Evolutionary conservation across 2,888 invertebrate genomes (phyloP).

Genomic region (Operophtera brumata): DNA sequence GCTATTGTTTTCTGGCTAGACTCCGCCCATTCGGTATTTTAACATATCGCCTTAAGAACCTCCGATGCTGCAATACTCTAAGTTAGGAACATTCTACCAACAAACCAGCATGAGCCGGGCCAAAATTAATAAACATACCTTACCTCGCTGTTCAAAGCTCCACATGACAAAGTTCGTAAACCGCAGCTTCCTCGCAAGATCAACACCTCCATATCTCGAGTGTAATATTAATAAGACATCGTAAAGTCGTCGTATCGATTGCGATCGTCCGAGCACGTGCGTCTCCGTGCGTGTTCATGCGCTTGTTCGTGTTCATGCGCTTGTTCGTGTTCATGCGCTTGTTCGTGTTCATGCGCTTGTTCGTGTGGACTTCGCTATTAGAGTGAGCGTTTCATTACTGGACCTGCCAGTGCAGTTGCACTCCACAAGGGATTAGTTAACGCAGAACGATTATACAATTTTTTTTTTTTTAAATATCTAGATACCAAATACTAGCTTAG

Average conservation of each 20-base stretch:
- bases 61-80: no score
- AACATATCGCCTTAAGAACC: no score
- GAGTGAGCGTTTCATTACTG: conserved; percentile 2
- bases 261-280: conserved; percentile 41
- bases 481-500: no score
- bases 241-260: conserved; percentile 41
- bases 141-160: not conserved
- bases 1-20: no score
- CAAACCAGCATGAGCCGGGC: no score
- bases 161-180: conserved; percentile 14
- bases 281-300: conserved; percentile 43
- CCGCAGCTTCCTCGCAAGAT: conserved; percentile 14
- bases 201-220: conserved; percentile 12
- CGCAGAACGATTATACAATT: no score
- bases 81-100: no score
- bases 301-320: conserved; percentile 28
- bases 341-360: conserved; percentile 42
- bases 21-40: not conserved
- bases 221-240: conserved; percentile 26
- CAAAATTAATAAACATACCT: not conserved
- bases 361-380: conserved; percentile 14
- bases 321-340: conserved; percentile 38
- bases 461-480: no score
- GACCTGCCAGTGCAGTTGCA: not conserved
- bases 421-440: not conserved